These are phyloP conservation scores for Crenuchus spilurus DNA, from an alignment of 2,797 vertebrate species.

Conservation along the genomic window DNA sequence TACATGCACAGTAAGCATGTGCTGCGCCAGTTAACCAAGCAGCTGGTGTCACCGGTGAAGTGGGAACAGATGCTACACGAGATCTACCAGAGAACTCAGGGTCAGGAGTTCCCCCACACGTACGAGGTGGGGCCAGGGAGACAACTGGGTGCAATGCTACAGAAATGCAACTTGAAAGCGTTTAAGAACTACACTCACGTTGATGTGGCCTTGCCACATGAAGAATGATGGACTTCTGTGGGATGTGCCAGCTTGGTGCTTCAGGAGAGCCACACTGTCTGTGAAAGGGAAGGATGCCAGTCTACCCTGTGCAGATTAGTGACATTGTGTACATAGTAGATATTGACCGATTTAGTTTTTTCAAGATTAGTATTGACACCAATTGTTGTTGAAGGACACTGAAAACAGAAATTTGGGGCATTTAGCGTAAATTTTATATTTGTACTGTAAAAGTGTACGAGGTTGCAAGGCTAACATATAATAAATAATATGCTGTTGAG, in stretches of 20 bases:
- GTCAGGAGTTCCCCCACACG: slow-evolving; percentile 83
- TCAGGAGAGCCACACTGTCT: neutral
- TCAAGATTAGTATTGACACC: too few relatives aligned
- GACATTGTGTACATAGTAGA: too few relatives aligned
- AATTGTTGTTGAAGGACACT: too few relatives aligned
- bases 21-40: slow-evolving; percentile 80
- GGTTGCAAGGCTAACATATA: too few relatives aligned
- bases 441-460: too few relatives aligned
- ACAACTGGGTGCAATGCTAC: slow-evolving; percentile 87
- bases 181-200: slow-evolving; percentile 80
- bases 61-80: slow-evolving; percentile 96
- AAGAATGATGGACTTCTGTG: slow-evolving; percentile 35
- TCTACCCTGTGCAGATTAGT: too few relatives aligned
- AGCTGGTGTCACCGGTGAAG: slow-evolving; percentile 88
- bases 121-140: slow-evolving; percentile 90
- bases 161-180: slow-evolving; percentile 89
- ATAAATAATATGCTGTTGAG: too few relatives aligned
- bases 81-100: slow-evolving; percentile 83
- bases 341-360: too few relatives aligned
- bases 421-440: too few relatives aligned
- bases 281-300: neutral
- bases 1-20: slow-evolving; percentile 83
- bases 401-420: too few relatives aligned
- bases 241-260: neutral
- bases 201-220: slow-evolving; percentile 62